These are phyloP conservation scores for Brachyistius frenatus DNA, from an alignment of 2,113 vertebrate genomes.

Conservation along the genomic window DNA sequence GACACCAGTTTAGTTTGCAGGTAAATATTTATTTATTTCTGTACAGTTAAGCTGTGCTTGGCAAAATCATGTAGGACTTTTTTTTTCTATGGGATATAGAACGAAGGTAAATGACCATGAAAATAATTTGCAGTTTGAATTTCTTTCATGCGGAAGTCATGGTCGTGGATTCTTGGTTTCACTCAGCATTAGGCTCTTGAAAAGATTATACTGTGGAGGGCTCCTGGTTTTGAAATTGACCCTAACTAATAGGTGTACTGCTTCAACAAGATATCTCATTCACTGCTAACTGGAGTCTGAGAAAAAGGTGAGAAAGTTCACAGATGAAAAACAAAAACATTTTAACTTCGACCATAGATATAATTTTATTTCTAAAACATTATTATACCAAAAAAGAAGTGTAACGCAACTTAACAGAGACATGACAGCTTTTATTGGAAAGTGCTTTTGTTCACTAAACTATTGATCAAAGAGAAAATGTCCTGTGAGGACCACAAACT, in stretches of 20 bases:
- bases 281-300: background rate
- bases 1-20: too few species aligned
- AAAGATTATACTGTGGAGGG: slow-evolving; percentile 5
- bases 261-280: slow-evolving; percentile 6
- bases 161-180: background rate
- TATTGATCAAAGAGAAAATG: background rate
- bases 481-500: background rate
- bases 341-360: background rate
- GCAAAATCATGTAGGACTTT: too few species aligned
- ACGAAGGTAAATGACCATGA: too few species aligned
- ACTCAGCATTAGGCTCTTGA: background rate
- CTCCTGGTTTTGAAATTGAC: slow-evolving; percentile 28
- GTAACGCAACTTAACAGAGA: background rate
- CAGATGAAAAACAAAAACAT: background rate
- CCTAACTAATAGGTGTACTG: slow-evolving; percentile 12
- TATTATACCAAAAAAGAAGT: background rate
- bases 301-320: background rate
- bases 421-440: background rate
- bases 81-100: too few species aligned
- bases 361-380: background rate
- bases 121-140: background rate
- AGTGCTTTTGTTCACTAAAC: background rate
- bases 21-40: too few species aligned
- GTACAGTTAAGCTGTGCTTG: too few species aligned
- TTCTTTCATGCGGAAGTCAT: background rate